These are phyloP conservation scores for Gonatopus flavifemur DNA, from an alignment of 1,140 invertebrate species.

Conservation along the genomic window DNA sequence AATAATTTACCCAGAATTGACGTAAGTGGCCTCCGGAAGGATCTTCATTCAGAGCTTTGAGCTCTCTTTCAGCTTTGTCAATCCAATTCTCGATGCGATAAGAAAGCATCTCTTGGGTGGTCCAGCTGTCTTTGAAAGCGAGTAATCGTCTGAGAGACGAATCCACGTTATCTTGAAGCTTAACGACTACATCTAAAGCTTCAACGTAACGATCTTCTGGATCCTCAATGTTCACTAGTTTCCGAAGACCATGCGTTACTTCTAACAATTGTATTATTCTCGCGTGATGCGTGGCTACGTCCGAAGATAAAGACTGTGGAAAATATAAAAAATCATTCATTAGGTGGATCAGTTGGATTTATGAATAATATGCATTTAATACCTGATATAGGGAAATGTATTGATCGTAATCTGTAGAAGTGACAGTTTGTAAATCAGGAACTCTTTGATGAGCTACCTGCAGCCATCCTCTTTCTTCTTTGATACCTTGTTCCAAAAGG, in stretches of 20 bases:
- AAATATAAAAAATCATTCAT: neutral
- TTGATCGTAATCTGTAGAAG: constrained; percentile 78
- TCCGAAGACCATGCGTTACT: constrained; percentile 73
- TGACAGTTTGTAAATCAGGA: constrained; percentile 75
- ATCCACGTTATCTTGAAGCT: constrained; percentile 73
- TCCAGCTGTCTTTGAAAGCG: constrained; percentile 76
- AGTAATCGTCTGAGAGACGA: constrained; percentile 68
- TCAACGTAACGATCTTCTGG: constrained; percentile 71
- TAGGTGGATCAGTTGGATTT: neutral
- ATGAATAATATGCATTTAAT: neutral
- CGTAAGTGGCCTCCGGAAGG: constrained; percentile 71
- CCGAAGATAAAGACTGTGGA: constrained; percentile 68
- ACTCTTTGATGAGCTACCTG: constrained; percentile 78
- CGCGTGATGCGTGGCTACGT: constrained; percentile 76
- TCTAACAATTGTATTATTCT: constrained; percentile 71
- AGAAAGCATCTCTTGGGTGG: constrained; percentile 69
- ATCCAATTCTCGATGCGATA: constrained; percentile 76
- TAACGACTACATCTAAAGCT: constrained; percentile 68
- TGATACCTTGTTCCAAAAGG: constrained; percentile 75
- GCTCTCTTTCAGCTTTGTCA: constrained; percentile 67
- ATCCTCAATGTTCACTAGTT: constrained; percentile 71
- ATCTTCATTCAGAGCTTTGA: constrained; percentile 55
- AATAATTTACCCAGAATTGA: constrained; percentile 71
- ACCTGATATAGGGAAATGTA: constrained; percentile 79
- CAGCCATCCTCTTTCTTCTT: constrained; percentile 79